Base-by-base conservation (phyloP, 2,113 vertebrate genomes). In the Tamias sibiricus region DNA sequence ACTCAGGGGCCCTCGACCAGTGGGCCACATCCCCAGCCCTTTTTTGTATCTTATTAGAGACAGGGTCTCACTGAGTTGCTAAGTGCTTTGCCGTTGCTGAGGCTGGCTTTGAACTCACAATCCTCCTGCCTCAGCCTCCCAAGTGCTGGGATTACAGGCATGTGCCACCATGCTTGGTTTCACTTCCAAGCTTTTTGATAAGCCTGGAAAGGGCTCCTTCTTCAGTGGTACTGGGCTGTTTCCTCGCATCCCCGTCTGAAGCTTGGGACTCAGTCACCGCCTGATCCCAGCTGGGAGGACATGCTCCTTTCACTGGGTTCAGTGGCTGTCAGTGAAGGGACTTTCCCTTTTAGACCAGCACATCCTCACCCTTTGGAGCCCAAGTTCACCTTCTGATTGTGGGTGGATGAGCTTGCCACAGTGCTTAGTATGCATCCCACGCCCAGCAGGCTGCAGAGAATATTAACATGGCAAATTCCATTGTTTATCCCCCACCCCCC, bases 361-460 rank as follows among this genome's bases (percentile, higher is more conserved):
- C 47, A 37, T 91, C 44, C 35, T 88, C 37, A 54, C 62, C 40
- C 54, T 35, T 59, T 16, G 24, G 76, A 95, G 83, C 5, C 42
- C 52, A 83, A 30, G 16, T 69, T 94, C 35, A 79, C 54, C 83
- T 84, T 42, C 62, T 37, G 71, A 64, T 76, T 87, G 85, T 86
- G 82, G 74, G 32, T 54, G 62, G 77, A 86, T 35, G 44, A 86
- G 79, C 54, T 57, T 85, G 91, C 30, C 2, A n/a, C 35, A 72
- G 69, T 95, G 59, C 16, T 96, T 95, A 66, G 49, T 87, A 81
- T 95, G 93, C 82, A 83, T 26, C 83, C 44, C 93, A 77, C 24
- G n/a, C 83, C 10, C 28, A 52, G 80, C 77, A 89, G 69, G 86
- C 93, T 97, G 94, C 91, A 91, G 91, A 91, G 91, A 91, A 92